Conservation (phyloP, 2,797 vertebrate genomes). For the Cetoscarus ocellatus region DNA sequence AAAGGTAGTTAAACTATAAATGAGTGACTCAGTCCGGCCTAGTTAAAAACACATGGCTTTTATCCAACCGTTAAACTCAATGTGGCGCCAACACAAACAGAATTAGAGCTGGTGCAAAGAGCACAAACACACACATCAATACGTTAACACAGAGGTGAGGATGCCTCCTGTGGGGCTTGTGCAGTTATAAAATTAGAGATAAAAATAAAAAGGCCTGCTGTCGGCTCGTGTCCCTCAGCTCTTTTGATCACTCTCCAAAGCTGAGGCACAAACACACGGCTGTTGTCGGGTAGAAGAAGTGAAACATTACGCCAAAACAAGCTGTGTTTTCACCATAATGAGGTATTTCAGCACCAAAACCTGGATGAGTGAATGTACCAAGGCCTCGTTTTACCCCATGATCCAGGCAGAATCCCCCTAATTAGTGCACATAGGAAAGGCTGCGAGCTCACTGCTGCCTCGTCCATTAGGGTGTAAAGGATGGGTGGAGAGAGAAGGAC, state of each 20-base stretch:
- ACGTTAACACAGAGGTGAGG: conserved; percentile 35
- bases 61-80: conserved; percentile 56
- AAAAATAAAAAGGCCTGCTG: conserved; percentile 53
- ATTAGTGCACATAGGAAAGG: conserved; percentile 30
- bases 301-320: conserved; percentile 15
- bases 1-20: conserved; percentile 43
- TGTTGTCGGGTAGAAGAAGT: conserved; percentile 6
- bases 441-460: conserved; percentile 41
- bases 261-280: conserved; percentile 3
- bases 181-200: conserved; percentile 63
- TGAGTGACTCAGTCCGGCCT: conserved; percentile 31
- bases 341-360: background rate
- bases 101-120: conserved; percentile 47
- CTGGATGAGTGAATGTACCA: background rate
- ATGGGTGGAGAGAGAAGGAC: conserved; percentile 37
- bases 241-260: conserved; percentile 48
- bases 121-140: conserved; percentile 25
- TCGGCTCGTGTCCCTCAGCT: conserved; percentile 27
- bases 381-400: background rate
- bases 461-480: conserved; percentile 60
- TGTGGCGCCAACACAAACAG: conserved; percentile 21
- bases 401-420: conserved; percentile 12
- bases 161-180: conserved; percentile 39
- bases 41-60: conserved; percentile 57
- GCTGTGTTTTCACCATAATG: conserved; percentile 15